These are phyloP conservation scores for Acanthaster planci DNA, from an alignment of 35 echinoderm and acorn worm species.

Conservation along the genomic window DNA sequence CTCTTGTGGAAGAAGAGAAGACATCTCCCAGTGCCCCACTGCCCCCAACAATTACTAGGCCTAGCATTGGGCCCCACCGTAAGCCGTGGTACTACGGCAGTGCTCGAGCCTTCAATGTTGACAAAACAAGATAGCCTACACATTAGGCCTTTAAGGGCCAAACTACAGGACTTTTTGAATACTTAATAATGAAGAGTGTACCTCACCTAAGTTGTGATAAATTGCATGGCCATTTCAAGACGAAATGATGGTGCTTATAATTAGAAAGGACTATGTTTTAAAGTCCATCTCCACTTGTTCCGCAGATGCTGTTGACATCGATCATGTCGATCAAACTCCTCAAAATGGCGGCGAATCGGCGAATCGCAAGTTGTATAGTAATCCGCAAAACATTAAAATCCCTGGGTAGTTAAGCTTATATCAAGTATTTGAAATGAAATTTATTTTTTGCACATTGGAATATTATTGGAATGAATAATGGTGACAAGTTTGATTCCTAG, in stretches of 20 bases:
- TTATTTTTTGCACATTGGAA: not conserved
- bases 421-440: not conserved
- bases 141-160: not conserved
- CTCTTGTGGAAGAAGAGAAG: too few relatives aligned
- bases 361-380: not conserved
- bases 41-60: too few relatives aligned
- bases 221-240: not conserved
- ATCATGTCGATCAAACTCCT: not conserved
- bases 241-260: not conserved
- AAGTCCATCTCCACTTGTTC: not conserved
- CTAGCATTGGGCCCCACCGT: too few relatives aligned
- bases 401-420: not conserved
- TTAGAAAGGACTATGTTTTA: not conserved
- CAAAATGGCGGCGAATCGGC: constrained; percentile 8
- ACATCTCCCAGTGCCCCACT: too few relatives aligned
- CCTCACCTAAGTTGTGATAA: not conserved
- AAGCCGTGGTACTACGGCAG: too few relatives aligned
- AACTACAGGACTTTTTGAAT: not conserved
- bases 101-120: too few relatives aligned
- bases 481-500: not conserved
- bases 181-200: not conserved
- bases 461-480: not conserved
- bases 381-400: not conserved
- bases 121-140: too few relatives aligned
- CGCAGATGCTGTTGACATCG: not conserved